Base-by-base conservation (phyloP, 2,888 invertebrate genomes). In the Lycia hirtaria region DNA sequence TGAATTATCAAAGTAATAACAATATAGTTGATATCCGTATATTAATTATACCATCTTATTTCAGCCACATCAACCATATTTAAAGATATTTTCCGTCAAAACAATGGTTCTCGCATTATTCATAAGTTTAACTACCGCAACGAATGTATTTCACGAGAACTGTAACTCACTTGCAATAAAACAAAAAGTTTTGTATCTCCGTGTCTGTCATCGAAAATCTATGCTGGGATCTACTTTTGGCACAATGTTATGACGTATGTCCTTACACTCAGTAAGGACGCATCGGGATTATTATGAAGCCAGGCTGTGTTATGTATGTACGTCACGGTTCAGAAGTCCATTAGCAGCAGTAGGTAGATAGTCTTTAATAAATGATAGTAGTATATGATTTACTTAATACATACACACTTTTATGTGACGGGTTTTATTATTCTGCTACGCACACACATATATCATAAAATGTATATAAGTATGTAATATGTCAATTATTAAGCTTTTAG, bases 141-240 rank as follows among this genome's bases (percentile, higher is more conserved):
- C 52, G 35, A 43, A 35, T 57, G 22, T 57, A 52, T 48, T 51
- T 52, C 48, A 37, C 37, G 4, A 19, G 54, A 50, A 48, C 33
- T 44, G 44, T 43, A 47, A 66, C 64, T 73, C 69, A 72, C 72
- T 69, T 64, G 69, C 55, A 72, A 76, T 76, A 76, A 75, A 78
- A 75, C 71, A 70, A 65, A 71, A 76, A 78, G 68, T 78, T 76
- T 72, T 69, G 68, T 69, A 64, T 67, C 71, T 58, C 64, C 62
- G 59, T 76, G 73, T 73, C 73, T 76, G 70, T 78, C 76, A 75
- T 73, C 66, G 65, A 45, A 56, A 56, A 47, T 51, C 56, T 45
- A 51, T 41, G 40, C 33, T 24, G 64, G 65, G 65, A 74, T 70
- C 69, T 64, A 66, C 58, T 66, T 56, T 56, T 51, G 51, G 56